These are phyloP conservation scores for Watsonalla cultraria DNA, from an alignment of 2,888 invertebrate genomes.

Conservation along the genomic window DNA sequence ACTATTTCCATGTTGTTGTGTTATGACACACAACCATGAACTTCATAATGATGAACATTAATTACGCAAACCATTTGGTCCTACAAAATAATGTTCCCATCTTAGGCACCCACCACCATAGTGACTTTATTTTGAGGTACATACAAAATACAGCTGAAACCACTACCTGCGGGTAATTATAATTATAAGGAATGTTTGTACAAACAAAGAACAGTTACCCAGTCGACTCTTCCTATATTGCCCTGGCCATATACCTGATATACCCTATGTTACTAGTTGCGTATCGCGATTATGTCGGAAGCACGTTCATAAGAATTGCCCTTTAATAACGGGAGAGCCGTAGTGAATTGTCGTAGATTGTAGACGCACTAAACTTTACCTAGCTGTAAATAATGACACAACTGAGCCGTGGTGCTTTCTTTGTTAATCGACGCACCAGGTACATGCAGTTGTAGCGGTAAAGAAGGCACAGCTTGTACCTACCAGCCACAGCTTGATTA, in stretches of 20 bases:
- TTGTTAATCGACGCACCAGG: slow-evolving; percentile 39
- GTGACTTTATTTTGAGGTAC: too few species aligned
- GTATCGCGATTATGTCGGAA: slow-evolving; percentile 60
- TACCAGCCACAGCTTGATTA: neutral
- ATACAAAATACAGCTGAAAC: too few species aligned
- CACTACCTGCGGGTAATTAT: too few species aligned
- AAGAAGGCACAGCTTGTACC: neutral
- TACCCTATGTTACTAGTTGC: slow-evolving; percentile 21
- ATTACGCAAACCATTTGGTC: too few species aligned
- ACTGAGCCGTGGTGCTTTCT: slow-evolving; percentile 46
- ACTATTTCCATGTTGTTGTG: too few species aligned
- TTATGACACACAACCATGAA: too few species aligned
- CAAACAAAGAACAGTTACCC: slow-evolving; percentile 25
- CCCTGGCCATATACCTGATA: slow-evolving; percentile 32
- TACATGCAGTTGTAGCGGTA: slow-evolving; percentile 8
- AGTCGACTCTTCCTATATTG: slow-evolving; percentile 27
- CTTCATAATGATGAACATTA: too few species aligned
- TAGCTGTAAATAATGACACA: slow-evolving; percentile 75
- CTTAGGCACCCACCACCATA: too few species aligned
- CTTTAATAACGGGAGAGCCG: slow-evolving; percentile 69
- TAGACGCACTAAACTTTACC: slow-evolving; percentile 56
- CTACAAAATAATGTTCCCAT: too few species aligned
- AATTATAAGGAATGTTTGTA: too few species aligned
- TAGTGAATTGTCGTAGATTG: slow-evolving; percentile 69
- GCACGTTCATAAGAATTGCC: slow-evolving; percentile 70